Base-by-base conservation (phyloP, 2,888 invertebrate genomes). In the Osedax frankpressi region DNA sequence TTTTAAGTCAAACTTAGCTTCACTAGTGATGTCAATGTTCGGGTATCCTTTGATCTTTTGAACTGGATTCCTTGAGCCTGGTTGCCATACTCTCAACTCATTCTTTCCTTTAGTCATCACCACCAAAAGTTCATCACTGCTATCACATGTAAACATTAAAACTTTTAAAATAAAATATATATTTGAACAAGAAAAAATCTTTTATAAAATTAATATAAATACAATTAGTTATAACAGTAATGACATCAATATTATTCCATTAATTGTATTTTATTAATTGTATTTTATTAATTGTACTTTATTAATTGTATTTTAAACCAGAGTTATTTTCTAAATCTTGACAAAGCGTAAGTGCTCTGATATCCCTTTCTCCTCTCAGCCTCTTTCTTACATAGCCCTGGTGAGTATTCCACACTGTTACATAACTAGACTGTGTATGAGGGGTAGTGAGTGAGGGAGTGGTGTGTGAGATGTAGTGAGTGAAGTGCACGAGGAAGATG, bases 361-460 rank as follows among this genome's bases (percentile, higher is more conserved):
- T 82, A 71, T 82, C 78, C 26, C 79, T 80, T 76, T 83, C 82
- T 68, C 81, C 80, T 69, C 80, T 80, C 28, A 83, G 77, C 2
- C 82, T 75, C 59, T 78, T 77, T 71, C 78, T 79, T 6, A 83
- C 79, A 11, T 77, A 74, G 0, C 82, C 82, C 1, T 78, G 76
- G n/a, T 75, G 30, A 26, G 81, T 81, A 75, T 82, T 80, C 82
- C 83, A 83, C 60, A 83, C 74, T 19, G 82, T 82, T 19, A 83
- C 81, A 76, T 82, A 83, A 73, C 83, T 82, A 59, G 44, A 6
- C 44, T 44, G 19, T 19, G 19, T 11, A 44, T 44, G 44, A 44
- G 44, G n/a, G n/a, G n/a, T n/a, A n/a, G n/a, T n/a, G n/a, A n/a
- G n/a, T n/a, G n/a, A n/a, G n/a, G n/a, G n/a, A n/a, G n/a, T n/a